These are phyloP conservation scores for Porphyrio hochstetteri DNA, from an alignment of 2,113 vertebrate species.

Conservation along the genomic window DNA sequence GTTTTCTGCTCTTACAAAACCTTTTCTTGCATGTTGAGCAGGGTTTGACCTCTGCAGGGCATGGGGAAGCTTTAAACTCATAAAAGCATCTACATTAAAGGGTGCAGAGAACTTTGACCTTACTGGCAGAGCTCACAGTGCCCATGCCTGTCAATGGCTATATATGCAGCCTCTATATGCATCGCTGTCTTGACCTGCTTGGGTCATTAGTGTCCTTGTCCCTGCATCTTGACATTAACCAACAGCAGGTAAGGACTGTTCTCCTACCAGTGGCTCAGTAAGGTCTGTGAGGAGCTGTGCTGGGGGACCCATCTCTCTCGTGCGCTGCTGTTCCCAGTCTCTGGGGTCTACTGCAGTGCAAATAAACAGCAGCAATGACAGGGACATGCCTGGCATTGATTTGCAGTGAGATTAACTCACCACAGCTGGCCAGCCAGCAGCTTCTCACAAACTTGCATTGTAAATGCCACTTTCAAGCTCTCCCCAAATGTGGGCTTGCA, in stretches of 20 bases:
- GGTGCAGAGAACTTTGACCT: not conserved
- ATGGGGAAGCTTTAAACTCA: not conserved
- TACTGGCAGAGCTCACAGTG: not conserved
- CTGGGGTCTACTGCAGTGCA: not conserved
- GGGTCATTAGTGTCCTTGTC: not conserved
- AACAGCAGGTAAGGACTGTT: not conserved
- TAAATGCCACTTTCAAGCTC: accelerated
- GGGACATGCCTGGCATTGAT: not conserved
- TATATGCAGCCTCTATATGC: too few relatives aligned
- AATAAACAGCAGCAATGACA: not conserved
- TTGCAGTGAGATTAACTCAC: not conserved
- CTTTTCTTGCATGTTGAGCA: not conserved
- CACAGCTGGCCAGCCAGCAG: not conserved
- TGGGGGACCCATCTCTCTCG: not conserved
- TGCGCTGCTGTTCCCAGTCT: not conserved
- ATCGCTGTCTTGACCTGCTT: not conserved
- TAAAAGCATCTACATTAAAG: not conserved
- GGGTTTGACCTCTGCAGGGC: not conserved
- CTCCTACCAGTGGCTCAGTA: not conserved
- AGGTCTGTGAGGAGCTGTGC: not conserved
- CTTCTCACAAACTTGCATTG: accelerated
- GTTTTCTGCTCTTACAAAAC: not conserved
- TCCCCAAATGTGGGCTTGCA: accelerated
- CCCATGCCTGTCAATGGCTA: not conserved
- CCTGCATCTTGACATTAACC: not conserved